phyloP scores from a whole-genome alignment of 2,113 vertebrate genomes.

The Hassar affinis region DNA sequence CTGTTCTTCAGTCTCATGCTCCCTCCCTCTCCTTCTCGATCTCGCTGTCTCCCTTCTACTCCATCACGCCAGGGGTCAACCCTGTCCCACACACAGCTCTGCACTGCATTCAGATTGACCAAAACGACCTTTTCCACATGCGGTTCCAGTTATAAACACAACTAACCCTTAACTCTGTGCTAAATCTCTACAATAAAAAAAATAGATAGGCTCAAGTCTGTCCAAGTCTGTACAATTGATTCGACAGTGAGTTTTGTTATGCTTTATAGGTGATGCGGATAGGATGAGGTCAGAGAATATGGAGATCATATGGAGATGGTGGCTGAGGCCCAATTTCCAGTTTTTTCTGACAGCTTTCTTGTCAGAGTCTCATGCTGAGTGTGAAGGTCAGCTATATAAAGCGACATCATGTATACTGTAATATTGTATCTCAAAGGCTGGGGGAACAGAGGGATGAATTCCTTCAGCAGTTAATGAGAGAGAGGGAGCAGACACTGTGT shows the following conservation, averaged over 20 bases:
- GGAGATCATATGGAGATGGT: neutral
- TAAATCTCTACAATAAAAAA: neutral
- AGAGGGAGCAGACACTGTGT: conserved; percentile 44
- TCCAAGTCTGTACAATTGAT: conserved; percentile 1
- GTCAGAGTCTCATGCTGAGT: conserved; percentile 5
- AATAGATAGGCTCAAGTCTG: neutral
- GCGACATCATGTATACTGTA: conserved; percentile 22
- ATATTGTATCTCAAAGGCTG: conserved; percentile 21
- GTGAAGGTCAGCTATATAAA: conserved; percentile 41
- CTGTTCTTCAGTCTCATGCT: conserved; percentile 1
- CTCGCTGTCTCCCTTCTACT: conserved; percentile 28
- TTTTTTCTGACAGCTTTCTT: conserved; percentile 3
- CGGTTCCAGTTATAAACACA: neutral
- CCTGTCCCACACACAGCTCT: neutral
- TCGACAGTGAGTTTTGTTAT: neutral
- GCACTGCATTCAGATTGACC: neutral
- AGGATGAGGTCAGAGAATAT: conserved; percentile 1
- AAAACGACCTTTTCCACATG: conserved; percentile 24
- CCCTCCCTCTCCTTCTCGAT: neutral
- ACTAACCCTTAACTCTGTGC: neutral
- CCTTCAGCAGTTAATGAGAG: conserved; percentile 16
- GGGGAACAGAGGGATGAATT: conserved; percentile 17
- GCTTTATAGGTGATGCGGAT: neutral
- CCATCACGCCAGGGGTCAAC: conserved; percentile 11
- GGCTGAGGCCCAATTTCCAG: neutral